Evolutionary conservation across 2,888 invertebrate species (phyloP).

Genomic region (Melieria omissa): DNA sequence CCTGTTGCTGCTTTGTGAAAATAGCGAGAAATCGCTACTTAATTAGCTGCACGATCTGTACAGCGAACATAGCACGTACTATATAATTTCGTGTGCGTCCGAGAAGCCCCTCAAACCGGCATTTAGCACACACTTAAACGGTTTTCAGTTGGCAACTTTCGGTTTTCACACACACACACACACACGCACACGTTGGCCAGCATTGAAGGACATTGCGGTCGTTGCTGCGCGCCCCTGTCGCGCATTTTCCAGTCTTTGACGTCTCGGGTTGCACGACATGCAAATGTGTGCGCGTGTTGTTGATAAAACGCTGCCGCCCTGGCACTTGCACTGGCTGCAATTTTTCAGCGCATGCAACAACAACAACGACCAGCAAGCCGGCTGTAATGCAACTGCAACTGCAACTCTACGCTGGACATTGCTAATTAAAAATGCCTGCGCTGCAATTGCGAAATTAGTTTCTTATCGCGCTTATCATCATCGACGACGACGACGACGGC

Average conservation of each 20-base stretch:
- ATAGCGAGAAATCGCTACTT: no score
- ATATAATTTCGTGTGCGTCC: slow-evolving; percentile 14
- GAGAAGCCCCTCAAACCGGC: slow-evolving; percentile 40
- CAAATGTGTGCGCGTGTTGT: slow-evolving; percentile 20
- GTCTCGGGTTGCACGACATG: background rate
- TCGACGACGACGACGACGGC: slow-evolving; percentile 50
- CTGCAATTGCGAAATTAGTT: slow-evolving; percentile 61
- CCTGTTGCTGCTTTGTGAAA: no score
- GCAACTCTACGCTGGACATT: slow-evolving; percentile 34
- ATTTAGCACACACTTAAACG: slow-evolving; percentile 57
- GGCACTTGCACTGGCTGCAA: no score
- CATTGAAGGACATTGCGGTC: slow-evolving; percentile 12
- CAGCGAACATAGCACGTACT: slow-evolving; percentile 27
- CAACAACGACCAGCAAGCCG: no score
- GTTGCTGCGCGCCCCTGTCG: slow-evolving; percentile 21
- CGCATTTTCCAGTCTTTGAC: slow-evolving; percentile 18
- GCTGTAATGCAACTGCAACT: no score
- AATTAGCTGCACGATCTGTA: slow-evolving; percentile 24
- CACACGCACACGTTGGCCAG: background rate
- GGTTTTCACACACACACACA: background rate
- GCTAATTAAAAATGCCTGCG: slow-evolving; percentile 61
- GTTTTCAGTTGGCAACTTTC: slow-evolving; percentile 28
- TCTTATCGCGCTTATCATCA: slow-evolving; percentile 61
- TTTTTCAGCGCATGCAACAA: no score
- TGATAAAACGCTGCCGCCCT: no score